A percentile compares a stretch with the other conserved stretches of the same genome.
These are phyloP conservation scores for Scatophagus argus DNA, from an alignment of 2,113 vertebrate species.

Conservation along the genomic window DNA sequence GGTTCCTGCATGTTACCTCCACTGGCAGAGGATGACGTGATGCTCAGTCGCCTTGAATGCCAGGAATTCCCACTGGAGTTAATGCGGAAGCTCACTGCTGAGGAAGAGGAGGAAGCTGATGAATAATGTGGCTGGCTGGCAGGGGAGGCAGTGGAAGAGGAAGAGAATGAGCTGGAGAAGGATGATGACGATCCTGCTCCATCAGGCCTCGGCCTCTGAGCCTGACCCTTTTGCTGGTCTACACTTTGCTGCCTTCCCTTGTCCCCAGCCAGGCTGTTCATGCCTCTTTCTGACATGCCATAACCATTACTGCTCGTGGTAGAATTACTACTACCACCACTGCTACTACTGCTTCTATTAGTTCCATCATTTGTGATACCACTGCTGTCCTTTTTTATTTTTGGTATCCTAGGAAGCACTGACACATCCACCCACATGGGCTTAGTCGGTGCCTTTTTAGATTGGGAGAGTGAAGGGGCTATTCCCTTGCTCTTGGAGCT, in stretches of 20 bases:
- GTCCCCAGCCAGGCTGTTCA: constrained; percentile 89
- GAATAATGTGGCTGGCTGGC: constrained; percentile 61
- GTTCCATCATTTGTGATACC: constrained; percentile 33
- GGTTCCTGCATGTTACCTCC: constrained; percentile 81
- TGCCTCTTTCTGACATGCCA: constrained; percentile 84
- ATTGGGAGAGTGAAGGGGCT: constrained; percentile 32
- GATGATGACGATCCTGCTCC: constrained; percentile 68
- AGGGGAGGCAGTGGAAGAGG: constrained; percentile 35
- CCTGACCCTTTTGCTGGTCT: constrained; percentile 73
- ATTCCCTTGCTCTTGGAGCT: constrained; percentile 60
- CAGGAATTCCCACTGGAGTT: constrained; percentile 90
- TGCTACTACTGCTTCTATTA: constrained; percentile 40
- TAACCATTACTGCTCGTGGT: constrained; percentile 40
- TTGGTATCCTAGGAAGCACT: constrained; percentile 94
- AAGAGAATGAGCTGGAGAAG: constrained; percentile 71
- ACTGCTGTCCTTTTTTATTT: constrained; percentile 87
- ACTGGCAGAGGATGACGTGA: constrained; percentile 67
- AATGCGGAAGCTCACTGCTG: constrained; percentile 92
- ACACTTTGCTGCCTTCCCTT: constrained; percentile 80
- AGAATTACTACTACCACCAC: constrained; percentile 16
- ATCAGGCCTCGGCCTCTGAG: constrained; percentile 69
- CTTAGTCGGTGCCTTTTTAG: constrained; percentile 77
- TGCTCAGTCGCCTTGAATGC: constrained; percentile 81
- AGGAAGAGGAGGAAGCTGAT: constrained; percentile 69
- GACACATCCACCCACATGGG: constrained; percentile 88